These are phyloP conservation scores for Megaceryle alcyon DNA, from an alignment of 2,797 vertebrate genomes.

Conservation along the genomic window DNA sequence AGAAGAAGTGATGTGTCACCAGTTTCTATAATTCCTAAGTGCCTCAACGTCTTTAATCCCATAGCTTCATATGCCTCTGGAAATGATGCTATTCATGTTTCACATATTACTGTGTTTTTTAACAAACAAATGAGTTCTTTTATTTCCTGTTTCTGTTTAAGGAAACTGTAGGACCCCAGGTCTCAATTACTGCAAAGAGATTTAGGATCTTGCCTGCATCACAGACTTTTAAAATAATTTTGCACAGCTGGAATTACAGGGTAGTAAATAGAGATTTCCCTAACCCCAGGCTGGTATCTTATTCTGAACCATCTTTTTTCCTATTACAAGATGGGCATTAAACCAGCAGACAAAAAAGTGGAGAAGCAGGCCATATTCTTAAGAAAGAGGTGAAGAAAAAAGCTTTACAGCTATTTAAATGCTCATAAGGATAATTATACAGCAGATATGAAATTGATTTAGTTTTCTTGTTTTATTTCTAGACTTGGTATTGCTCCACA, in stretches of 20 bases:
- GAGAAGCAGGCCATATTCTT: neutral
- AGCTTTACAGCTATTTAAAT: neutral
- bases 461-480: neutral
- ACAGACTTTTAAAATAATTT: neutral
- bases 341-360: neutral
- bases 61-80: neutral
- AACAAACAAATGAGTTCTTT: neutral
- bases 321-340: neutral
- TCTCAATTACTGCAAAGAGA: neutral
- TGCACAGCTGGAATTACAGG: neutral
- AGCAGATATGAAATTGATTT: neutral
- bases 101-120: neutral
- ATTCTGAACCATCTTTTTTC: neutral
- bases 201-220: neutral
- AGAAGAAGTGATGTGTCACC: neutral
- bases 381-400: neutral
- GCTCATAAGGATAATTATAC: neutral
- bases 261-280: neutral
- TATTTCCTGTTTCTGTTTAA: neutral
- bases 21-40: neutral
- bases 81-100: neutral
- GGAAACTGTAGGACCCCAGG: neutral
- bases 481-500: neutral
- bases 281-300: neutral
- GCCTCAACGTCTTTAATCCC: neutral